These are phyloP conservation scores for Drosophila hamatofila DNA, from an alignment of 2,888 invertebrate genomes.

Conservation along the genomic window DNA sequence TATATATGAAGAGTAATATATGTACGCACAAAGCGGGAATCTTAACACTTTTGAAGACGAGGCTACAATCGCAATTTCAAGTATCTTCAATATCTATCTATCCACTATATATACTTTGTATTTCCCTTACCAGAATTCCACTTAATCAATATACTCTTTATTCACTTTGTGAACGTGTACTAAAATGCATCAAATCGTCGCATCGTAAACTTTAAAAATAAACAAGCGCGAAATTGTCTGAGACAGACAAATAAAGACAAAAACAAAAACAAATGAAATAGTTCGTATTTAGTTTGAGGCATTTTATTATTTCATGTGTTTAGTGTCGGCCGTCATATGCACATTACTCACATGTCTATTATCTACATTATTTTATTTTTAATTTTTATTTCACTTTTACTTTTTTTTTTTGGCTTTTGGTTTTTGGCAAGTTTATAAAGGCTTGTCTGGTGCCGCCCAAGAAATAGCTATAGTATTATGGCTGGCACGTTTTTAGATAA, in stretches of 20 bases:
- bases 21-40: no score
- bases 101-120: no score
- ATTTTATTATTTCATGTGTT: constrained; percentile 6
- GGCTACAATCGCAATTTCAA: no score
- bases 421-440: constrained; percentile 27
- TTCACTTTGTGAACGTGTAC: no score
- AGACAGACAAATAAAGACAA: constrained; percentile 44
- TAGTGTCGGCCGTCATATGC: constrained; percentile 27
- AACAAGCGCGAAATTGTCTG: constrained; percentile 61
- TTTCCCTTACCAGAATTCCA: no score
- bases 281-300: constrained; percentile 21
- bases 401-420: constrained; percentile 11
- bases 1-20: no score
- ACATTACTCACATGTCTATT: constrained; percentile 43
- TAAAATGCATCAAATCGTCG: constrained; percentile 45
- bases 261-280: constrained; percentile 4
- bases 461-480: constrained; percentile 47
- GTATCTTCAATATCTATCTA: no score
- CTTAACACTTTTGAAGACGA: no score
- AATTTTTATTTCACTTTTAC: constrained; percentile 1
- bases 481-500: constrained; percentile 68
- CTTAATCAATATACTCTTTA: background rate
- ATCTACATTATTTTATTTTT: constrained; percentile 23
- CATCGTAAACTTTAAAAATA: constrained; percentile 73
- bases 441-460: constrained; percentile 43